Percentiles rank a stretch among this genome's conserved stretches.
Conservation (phyloP, 2,113 vertebrate species). For the Ophiodon elongatus region DNA sequence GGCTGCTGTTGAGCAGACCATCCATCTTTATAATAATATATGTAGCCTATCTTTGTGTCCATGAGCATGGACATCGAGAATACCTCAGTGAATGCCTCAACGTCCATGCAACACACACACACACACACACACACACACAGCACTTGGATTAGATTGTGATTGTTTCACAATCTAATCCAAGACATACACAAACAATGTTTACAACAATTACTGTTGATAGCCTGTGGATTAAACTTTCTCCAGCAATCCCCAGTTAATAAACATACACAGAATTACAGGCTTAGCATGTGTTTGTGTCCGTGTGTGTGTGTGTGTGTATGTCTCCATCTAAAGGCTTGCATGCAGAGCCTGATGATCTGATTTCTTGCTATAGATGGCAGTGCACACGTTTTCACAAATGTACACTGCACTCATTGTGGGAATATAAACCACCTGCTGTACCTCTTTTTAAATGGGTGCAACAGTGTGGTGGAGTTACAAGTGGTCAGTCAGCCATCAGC, state of each 20-base stretch:
- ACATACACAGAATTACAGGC: constrained; percentile 58
- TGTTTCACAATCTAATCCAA: constrained; percentile 3
- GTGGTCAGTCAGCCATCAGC: not conserved
- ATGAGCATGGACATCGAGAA: not conserved
- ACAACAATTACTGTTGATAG: constrained; percentile 28
- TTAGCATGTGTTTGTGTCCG: constrained; percentile 27
- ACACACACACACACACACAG: not conserved
- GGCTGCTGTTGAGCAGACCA: not conserved
- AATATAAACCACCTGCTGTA: not conserved
- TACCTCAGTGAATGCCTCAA: not conserved
- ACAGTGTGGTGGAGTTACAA: not conserved
- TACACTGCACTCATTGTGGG: not conserved
- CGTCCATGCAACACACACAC: too few species aligned
- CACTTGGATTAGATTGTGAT: constrained; percentile 32
- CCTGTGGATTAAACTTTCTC: constrained; percentile 59
- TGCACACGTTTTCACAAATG: not conserved
- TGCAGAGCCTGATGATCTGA: constrained; percentile 1
- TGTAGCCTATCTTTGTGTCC: not conserved
- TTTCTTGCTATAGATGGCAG: constrained; percentile 5
- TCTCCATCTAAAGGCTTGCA: constrained; percentile 23
- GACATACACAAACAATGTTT: constrained; percentile 21
- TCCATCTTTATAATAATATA: constrained; percentile 5
- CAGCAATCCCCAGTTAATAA: constrained; percentile 35
- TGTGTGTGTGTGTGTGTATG: constrained; percentile 5
- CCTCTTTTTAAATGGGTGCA: not conserved